Conservation (phyloP, 1,140 invertebrate species). For the Drosophila serrata region DNA sequence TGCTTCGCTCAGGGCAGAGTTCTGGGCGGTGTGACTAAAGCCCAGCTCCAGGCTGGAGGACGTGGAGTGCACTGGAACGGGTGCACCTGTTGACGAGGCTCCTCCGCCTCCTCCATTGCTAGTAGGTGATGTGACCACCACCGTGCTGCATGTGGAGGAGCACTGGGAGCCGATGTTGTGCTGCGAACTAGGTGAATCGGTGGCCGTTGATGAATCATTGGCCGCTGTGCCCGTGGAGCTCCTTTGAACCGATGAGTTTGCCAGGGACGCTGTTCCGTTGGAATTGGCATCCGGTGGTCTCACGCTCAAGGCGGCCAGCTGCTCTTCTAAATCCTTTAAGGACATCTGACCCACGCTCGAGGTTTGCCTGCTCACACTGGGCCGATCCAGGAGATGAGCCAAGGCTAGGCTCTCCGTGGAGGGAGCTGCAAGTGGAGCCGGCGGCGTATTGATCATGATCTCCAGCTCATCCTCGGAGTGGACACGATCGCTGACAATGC, state of each 20-base stretch:
- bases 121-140: slow-evolving; percentile 88
- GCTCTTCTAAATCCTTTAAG: slow-evolving; percentile 83
- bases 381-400: slow-evolving; percentile 88
- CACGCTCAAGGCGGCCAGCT: slow-evolving; percentile 75
- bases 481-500: slow-evolving; percentile 97
- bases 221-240: slow-evolving; percentile 18
- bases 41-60: slow-evolving; percentile 92
- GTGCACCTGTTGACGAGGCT: slow-evolving; percentile 85
- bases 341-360: slow-evolving; percentile 86
- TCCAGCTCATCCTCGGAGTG: slow-evolving; percentile 97
- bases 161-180: slow-evolving; percentile 90
- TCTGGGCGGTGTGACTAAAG: slow-evolving; percentile 93
- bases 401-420: slow-evolving; percentile 91
- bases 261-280: slow-evolving; percentile 58
- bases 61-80: slow-evolving; percentile 86
- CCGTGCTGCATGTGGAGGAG: slow-evolving; percentile 93
- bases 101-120: background rate
- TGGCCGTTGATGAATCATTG: slow-evolving; percentile 71
- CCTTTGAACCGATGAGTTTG: slow-evolving; percentile 21
- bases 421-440: slow-evolving; percentile 86
- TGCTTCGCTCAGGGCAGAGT: slow-evolving; percentile 90
- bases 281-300: slow-evolving; percentile 80
- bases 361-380: slow-evolving; percentile 87
- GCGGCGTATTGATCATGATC: slow-evolving; percentile 92
- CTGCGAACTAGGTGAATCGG: slow-evolving; percentile 82